Conservation (phyloP, 2,888 invertebrate species). For the Cantharis rufa region DNA sequence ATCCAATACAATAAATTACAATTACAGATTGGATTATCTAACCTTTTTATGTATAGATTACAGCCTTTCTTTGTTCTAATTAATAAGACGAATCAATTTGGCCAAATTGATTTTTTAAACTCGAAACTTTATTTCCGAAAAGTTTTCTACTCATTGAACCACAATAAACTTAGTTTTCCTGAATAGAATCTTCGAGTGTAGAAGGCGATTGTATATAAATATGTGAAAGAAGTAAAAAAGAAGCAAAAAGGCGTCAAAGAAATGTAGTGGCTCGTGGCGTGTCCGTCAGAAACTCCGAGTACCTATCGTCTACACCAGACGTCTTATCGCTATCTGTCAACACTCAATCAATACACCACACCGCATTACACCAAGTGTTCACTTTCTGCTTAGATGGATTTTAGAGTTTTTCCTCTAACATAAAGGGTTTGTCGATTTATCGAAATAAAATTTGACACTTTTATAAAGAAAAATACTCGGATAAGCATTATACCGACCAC, state of each 20-base stretch:
- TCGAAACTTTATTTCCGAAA: neutral
- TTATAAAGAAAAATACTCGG: neutral
- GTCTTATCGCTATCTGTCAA: conserved; percentile 45
- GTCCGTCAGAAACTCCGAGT: conserved; percentile 38
- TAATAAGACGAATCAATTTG: conserved; percentile 19
- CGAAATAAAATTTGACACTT: neutral
- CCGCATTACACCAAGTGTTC: conserved; percentile 21
- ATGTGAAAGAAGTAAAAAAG: conserved; percentile 18
- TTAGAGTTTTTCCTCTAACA: conserved; percentile 1
- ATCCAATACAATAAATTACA: conserved; percentile 33
- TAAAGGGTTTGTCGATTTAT: neutral
- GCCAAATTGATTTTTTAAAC: neutral
- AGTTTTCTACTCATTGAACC: conserved; percentile 11
- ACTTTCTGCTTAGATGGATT: conserved; percentile 14
- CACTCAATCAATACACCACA: conserved; percentile 44
- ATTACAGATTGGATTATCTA: conserved; percentile 28
- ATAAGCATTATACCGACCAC: neutral
- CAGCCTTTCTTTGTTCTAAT: neutral
- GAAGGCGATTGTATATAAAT: conserved; percentile 21
- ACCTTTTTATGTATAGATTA: conserved; percentile 10
- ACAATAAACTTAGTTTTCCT: conserved; percentile 21
- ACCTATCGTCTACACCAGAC: conserved; percentile 36
- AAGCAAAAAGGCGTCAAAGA: conserved; percentile 15
- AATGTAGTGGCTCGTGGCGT: conserved; percentile 28
- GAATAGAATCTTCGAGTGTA: conserved; percentile 21